A percentile compares a stretch with the other conserved stretches of the same genome.
Conservation (phyloP, 2,888 invertebrate species). For the Norana najaformis region DNA sequence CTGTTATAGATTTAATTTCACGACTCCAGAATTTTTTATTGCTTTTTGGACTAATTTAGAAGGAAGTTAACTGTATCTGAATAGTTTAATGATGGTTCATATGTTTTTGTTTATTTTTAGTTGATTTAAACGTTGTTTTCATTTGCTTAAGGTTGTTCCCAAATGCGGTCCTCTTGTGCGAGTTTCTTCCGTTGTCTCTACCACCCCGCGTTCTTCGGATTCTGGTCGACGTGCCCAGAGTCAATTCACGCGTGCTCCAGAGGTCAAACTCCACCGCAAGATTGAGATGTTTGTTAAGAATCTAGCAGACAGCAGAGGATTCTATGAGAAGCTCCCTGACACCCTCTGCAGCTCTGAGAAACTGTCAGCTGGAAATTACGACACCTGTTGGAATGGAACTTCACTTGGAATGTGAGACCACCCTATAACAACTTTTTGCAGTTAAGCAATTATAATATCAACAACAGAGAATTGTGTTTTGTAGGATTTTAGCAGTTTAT, state of each 20-base stretch:
- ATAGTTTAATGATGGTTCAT: neutral
- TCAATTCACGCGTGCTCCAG: neutral
- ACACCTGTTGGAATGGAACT: slow-evolving; percentile 31
- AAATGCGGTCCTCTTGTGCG: neutral
- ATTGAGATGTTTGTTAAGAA: slow-evolving; percentile 32
- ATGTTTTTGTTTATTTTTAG: neutral
- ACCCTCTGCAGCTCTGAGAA: slow-evolving; percentile 30
- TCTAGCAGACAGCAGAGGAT: slow-evolving; percentile 23
- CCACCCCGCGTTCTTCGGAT: neutral
- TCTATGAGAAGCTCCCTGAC: slow-evolving; percentile 28
- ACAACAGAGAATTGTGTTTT: neutral
- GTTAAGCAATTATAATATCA: neutral
- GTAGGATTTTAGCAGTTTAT: no score
- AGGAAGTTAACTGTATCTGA: no score
- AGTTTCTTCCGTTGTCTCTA: neutral
- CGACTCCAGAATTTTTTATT: no score
- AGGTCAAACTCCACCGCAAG: slow-evolving; percentile 27
- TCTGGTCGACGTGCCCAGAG: neutral
- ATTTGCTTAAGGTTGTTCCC: neutral
- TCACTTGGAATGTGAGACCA: slow-evolving; percentile 26
- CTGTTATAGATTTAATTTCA: no score
- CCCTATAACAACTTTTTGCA: neutral
- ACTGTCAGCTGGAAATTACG: slow-evolving; percentile 34
- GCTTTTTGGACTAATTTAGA: no score
- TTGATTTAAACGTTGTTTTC: neutral